Base-by-base conservation (phyloP, 2,888 invertebrate species). In the Agapostemon virescens region DNA sequence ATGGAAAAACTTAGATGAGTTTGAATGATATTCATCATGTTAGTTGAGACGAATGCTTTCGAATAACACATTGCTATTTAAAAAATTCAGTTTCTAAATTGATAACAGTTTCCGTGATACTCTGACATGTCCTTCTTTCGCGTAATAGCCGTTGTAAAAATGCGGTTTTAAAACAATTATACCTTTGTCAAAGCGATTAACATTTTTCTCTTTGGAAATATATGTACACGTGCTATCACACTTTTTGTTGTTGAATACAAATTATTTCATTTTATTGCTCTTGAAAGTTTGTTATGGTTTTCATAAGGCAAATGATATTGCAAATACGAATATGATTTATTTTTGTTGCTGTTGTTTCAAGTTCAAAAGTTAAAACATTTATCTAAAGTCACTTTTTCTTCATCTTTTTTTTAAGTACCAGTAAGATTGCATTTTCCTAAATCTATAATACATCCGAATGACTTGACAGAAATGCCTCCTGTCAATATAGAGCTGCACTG, bases 351-450 rank as follows among this genome's bases (percentile, higher is more conserved):
- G n/a, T n/a, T 5, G n/a, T 77, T 61, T 74, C 71, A 66, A 49
- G n/a, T 42, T 68, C 17, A 69, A 67, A 78, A 82, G 68, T 77
- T 82, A 69, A 74, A 74, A 71, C 74, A 74, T 74, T 66, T 67
- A 42, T 77, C 52, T 78, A 69, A 52, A 69, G 74, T 82, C 67
- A 74, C 42, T 58, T 74, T 61, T 69, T 49, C 33, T 68, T 45
- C 5, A 4, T 5, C 30, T 55, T 63, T 9, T 64, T 52, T 75
- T 64, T 36, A 61, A 76, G 74, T 80, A 77, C 71, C 73, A 74
- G 84, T 79, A 84, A 80, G 82, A 74, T 85, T 76, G 78, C 81
- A 80, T 77, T 78, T 77, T 64, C 78, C 80, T 84, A 83, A 79
- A 84, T 63, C 72, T 86, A 84, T 84, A 80, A 79, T 83, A 86